Conservation (phyloP, 2,888 invertebrate genomes). For the Yponomeuta evonymella region DNA sequence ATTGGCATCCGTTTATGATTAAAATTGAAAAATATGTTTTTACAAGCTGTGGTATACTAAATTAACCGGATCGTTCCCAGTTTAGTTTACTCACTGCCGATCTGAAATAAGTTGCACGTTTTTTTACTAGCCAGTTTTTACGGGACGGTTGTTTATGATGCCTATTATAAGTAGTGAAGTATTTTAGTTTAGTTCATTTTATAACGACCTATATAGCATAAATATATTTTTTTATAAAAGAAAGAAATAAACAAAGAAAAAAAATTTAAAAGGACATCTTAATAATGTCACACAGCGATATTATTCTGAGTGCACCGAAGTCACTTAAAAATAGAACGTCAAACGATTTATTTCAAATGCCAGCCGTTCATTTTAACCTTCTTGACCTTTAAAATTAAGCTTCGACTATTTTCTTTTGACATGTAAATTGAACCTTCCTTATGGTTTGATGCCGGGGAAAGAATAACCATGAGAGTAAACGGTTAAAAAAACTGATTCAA, state of each 20-base stretch:
- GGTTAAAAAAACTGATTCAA: not conserved
- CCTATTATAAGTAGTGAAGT: not conserved
- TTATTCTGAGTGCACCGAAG: no score
- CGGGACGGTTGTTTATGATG: not conserved
- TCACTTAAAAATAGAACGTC: not conserved
- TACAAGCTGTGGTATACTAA: not conserved
- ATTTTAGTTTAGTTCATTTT: not conserved
- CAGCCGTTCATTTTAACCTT: not conserved
- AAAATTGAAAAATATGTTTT: not conserved
- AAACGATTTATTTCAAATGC: not conserved
- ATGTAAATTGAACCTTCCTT: not conserved
- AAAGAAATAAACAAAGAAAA: no score
- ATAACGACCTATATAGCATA: not conserved
- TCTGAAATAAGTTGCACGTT: not conserved
- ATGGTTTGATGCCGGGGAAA: not conserved
- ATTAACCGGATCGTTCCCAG: not conserved
- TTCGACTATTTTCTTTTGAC: not conserved
- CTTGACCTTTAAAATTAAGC: not conserved
- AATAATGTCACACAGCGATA: not conserved
- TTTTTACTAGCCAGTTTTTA: not conserved
- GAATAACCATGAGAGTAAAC: not conserved
- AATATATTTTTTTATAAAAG: no score
- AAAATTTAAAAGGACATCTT: no score
- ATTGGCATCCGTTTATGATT: not conserved
- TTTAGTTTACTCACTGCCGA: not conserved